Conservation (phyloP, 1,140 invertebrate species). For the Nylanderia fulva region DNA sequence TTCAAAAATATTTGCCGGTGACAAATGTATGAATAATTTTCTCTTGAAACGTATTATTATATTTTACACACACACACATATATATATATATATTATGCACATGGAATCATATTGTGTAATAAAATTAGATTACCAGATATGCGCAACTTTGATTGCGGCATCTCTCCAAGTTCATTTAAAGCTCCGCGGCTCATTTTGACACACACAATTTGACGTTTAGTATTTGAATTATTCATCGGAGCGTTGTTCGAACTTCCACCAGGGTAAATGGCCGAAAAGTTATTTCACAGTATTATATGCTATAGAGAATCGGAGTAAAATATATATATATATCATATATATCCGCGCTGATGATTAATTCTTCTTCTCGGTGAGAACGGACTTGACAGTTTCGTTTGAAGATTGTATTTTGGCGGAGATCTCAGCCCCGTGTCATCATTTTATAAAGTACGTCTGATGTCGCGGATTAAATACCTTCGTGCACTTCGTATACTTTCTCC, state of each 20-base stretch:
- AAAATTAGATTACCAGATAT: constrained; percentile 12
- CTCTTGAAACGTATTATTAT: background rate
- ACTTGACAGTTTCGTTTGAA: background rate
- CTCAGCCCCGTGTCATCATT: background rate
- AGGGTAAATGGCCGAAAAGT: background rate
- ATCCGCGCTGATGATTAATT: background rate
- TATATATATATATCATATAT: too few species aligned
- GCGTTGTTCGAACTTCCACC: constrained; percentile 23
- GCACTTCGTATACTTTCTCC: background rate
- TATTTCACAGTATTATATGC: background rate
- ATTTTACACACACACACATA: background rate
- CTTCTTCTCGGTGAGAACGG: background rate
- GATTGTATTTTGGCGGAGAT: background rate
- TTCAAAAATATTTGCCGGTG: background rate
- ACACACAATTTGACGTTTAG: constrained; percentile 10
- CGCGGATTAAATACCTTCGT: background rate
- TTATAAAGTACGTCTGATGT: background rate
- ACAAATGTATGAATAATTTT: background rate
- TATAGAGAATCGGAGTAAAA: background rate
- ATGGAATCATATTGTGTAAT: background rate
- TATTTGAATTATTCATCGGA: constrained; percentile 20
- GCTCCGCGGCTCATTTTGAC: background rate
- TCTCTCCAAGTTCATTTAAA: constrained; percentile 20
- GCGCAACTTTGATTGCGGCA: constrained; percentile 8
- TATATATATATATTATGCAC: too few species aligned